Conservation (phyloP, 2,797 vertebrate species). For the Denticeps clupeoides region DNA sequence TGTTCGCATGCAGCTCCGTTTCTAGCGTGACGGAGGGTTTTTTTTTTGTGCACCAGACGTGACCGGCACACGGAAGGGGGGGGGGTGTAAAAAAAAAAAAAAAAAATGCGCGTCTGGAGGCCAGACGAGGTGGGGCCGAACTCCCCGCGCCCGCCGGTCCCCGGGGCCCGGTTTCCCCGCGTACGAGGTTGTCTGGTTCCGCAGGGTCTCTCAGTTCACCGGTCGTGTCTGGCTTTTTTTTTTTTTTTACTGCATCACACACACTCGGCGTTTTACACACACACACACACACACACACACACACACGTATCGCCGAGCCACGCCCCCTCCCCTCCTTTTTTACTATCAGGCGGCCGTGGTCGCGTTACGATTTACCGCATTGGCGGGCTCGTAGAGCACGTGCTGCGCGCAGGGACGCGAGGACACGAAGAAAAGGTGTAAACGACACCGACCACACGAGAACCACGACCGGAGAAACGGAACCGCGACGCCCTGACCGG, state of each 20-base stretch:
- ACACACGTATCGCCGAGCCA: slow-evolving; percentile 1
- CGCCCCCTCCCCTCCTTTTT: slow-evolving; percentile 16
- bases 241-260: slow-evolving; percentile 7
- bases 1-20: too few species aligned
- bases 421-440: too few species aligned
- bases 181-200: background rate
- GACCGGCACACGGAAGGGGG: too few species aligned
- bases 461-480: too few species aligned
- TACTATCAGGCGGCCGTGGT: slow-evolving; percentile 20
- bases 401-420: too few species aligned
- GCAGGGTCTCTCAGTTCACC: slow-evolving; percentile 6
- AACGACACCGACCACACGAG: too few species aligned
- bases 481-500: too few species aligned
- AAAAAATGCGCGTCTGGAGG: background rate
- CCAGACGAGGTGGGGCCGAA: slow-evolving; percentile 28
- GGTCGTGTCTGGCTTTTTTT: slow-evolving; percentile 12
- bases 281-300: slow-evolving; percentile 1
- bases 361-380: slow-evolving; percentile 10
- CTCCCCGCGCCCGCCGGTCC: slow-evolving; percentile 19
- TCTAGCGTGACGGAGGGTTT: too few species aligned
- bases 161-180: slow-evolving; percentile 9
- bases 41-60: too few species aligned
- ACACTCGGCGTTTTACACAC: slow-evolving; percentile 1
- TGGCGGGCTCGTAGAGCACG: slow-evolving; percentile 15
- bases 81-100: too few species aligned